A percentile compares a stretch with the other conserved stretches of the same genome.
Conservation (phyloP, 2,113 vertebrate genomes). For the Ranitomeya imitator region DNA sequence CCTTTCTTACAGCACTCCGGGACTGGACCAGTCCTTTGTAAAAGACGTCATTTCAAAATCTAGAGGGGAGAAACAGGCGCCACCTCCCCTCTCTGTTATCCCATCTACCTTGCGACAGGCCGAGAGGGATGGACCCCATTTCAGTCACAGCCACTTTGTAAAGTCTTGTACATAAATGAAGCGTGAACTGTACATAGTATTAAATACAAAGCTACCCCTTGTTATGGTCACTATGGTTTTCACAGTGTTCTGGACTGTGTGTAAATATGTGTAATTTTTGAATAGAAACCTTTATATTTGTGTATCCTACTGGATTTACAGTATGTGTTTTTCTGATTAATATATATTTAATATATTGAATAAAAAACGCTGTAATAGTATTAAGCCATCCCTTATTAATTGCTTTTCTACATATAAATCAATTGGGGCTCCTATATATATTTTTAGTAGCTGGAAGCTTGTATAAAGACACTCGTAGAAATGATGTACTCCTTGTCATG, state of each 20-base stretch:
- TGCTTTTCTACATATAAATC: background rate
- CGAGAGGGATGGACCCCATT: conserved; percentile 16
- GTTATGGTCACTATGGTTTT: conserved; percentile 45
- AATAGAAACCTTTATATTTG: conserved; percentile 74
- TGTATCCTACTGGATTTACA: conserved; percentile 73
- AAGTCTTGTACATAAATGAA: conserved; percentile 55
- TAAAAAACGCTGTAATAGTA: conserved; percentile 63
- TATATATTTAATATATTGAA: conserved; percentile 67
- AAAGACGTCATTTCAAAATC: background rate
- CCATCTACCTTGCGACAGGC: background rate
- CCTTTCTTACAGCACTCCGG: conserved; percentile 27
- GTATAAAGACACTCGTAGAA: background rate
- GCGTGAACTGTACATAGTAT: conserved; percentile 51
- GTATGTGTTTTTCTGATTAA: conserved; percentile 68
- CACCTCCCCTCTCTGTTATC: background rate
- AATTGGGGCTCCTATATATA: background rate
- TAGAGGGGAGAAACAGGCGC: background rate
- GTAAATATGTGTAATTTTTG: conserved; percentile 70
- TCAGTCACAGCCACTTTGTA: conserved; percentile 54
- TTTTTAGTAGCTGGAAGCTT: background rate
- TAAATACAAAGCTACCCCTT: conserved; percentile 48
- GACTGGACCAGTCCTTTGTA: conserved; percentile 20
- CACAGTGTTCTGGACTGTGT: conserved; percentile 65
- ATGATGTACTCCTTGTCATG: background rate
- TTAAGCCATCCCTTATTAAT: background rate